These are phyloP conservation scores for Heliothis virescens DNA, from an alignment of 1,140 invertebrate genomes.

Conservation along the genomic window DNA sequence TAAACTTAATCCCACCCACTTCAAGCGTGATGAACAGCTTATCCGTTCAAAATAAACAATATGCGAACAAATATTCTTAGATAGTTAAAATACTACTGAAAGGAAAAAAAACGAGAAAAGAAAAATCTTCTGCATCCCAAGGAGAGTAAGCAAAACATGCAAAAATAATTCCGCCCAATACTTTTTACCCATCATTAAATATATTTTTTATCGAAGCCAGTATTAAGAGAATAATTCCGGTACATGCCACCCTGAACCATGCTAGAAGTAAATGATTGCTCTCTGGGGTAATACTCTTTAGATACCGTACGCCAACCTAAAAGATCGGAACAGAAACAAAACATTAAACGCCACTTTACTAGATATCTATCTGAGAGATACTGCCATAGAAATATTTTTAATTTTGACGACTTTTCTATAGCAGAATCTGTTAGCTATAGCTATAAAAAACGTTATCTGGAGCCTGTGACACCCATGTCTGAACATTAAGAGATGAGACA, in stretches of 20 bases:
- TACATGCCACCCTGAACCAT: conserved; percentile 5
- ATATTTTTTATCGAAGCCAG: background rate
- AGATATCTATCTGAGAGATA: too few species aligned
- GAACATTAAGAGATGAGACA: too few species aligned
- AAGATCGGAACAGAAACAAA: background rate
- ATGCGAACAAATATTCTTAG: too few species aligned
- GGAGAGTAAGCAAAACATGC: background rate
- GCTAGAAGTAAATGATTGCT: background rate
- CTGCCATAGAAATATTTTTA: background rate
- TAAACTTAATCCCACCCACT: too few species aligned
- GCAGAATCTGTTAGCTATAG: too few species aligned
- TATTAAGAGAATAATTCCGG: conserved; percentile 16
- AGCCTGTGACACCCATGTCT: too few species aligned
- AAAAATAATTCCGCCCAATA: background rate
- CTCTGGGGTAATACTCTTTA: background rate
- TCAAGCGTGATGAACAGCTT: too few species aligned
- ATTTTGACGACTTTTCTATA: background rate
- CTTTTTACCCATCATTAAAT: background rate
- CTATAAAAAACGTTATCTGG: too few species aligned
- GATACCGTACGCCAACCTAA: background rate
- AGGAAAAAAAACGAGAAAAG: background rate
- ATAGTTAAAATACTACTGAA: too few species aligned
- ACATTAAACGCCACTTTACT: background rate
- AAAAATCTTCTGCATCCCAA: background rate
- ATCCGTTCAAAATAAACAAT: too few species aligned